Conservation (phyloP, 2,888 invertebrate genomes). For the Argyresthia albistria region DNA sequence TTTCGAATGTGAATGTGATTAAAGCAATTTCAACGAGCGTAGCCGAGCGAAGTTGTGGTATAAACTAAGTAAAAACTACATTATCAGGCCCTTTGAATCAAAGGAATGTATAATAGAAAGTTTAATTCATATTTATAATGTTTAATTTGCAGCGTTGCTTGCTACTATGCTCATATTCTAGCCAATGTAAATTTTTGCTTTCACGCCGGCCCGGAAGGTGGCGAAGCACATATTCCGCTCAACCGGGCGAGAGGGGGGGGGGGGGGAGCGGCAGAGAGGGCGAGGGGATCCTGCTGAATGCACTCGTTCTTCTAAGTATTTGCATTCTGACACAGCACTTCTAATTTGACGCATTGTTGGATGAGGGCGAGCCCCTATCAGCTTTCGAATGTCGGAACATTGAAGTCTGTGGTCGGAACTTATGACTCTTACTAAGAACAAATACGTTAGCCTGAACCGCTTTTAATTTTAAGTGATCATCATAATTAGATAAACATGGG, state of each 20-base stretch:
- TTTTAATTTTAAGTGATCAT: too few relatives aligned
- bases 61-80: too few relatives aligned
- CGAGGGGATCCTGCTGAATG: conserved; percentile 23
- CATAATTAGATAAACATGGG: too few relatives aligned
- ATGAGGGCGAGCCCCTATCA: conserved; percentile 2
- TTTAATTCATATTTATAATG: conserved; percentile 1
- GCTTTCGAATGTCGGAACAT: too few relatives aligned
- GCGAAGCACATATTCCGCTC: conserved; percentile 8
- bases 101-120: neutral
- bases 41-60: too few relatives aligned
- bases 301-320: conserved; percentile 28
- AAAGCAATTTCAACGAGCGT: too few relatives aligned
- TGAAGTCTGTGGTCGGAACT: too few relatives aligned
- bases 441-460: too few relatives aligned
- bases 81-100: too few relatives aligned
- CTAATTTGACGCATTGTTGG: conserved; percentile 34
- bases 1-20: too few relatives aligned
- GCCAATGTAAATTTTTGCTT: conserved; percentile 14
- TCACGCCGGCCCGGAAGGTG: conserved; percentile 4
- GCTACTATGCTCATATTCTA: conserved; percentile 1
- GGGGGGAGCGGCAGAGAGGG: conserved; percentile 5
- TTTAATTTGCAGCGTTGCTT: conserved; percentile 7
- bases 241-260: conserved; percentile 8
- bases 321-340: conserved; percentile 35
- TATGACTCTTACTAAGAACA: too few relatives aligned